phyloP scores from a whole-genome alignment of 2,797 vertebrate genomes.

The Pseudopleuronectes americanus region DNA sequence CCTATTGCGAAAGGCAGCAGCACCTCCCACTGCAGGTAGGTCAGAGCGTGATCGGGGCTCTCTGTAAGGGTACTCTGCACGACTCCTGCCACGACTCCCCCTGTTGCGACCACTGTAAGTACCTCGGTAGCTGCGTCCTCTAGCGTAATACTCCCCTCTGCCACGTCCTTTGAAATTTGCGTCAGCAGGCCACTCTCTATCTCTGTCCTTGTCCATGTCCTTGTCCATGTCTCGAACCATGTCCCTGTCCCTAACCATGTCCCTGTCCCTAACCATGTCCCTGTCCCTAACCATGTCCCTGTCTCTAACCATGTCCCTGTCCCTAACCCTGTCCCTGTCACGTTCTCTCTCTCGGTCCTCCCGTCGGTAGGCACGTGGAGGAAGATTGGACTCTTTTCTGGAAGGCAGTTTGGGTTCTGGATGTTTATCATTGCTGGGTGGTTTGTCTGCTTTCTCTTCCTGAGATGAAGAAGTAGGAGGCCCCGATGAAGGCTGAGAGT shows the following conservation, averaged over 20 bases:
- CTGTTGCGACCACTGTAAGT: constrained; percentile 92
- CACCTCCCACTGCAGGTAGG: constrained; percentile 78
- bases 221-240: constrained; percentile 88
- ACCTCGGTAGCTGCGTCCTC: constrained; percentile 95
- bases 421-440: constrained; percentile 83
- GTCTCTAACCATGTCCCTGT: constrained; percentile 88
- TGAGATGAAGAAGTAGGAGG: constrained; percentile 82
- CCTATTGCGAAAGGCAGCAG: constrained; percentile 87
- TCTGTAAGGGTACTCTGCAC: constrained; percentile 92
- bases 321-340: constrained; percentile 89
- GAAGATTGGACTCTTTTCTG: constrained; percentile 88
- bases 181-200: constrained; percentile 89
- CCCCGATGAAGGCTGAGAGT: constrained; percentile 75
- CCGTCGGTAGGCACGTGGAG: constrained; percentile 90
- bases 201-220: constrained; percentile 87
- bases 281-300: constrained; percentile 87
- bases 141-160: constrained; percentile 96
- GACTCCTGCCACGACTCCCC: constrained; percentile 89
- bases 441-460: constrained; percentile 91
- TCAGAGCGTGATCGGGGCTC: constrained; percentile 91
- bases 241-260: constrained; percentile 86
- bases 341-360: constrained; percentile 92
- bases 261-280: constrained; percentile 83
- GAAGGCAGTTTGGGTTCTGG: constrained; percentile 86
- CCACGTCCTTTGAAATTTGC: constrained; percentile 92